Conservation (phyloP, 2,888 invertebrate genomes). For the Morinoia aosen region DNA sequence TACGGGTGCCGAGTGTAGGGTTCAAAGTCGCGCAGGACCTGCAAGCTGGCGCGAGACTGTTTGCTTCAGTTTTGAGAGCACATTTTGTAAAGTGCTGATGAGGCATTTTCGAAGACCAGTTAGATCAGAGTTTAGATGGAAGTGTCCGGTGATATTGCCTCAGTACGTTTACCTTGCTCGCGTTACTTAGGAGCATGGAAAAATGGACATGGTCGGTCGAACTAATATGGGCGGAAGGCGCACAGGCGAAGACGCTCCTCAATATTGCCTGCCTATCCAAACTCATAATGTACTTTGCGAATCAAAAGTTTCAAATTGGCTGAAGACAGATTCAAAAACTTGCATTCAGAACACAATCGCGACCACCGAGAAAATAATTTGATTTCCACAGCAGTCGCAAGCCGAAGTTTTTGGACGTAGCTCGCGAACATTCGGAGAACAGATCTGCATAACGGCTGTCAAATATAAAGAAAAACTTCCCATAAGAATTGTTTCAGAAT, state of each 20-base stretch:
- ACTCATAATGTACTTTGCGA: conserved; percentile 50
- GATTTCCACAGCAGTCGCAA: conserved; percentile 13
- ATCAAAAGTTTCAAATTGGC: conserved; percentile 48
- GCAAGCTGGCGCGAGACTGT: conserved; percentile 12
- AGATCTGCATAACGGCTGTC: neutral
- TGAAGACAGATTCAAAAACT: conserved; percentile 47
- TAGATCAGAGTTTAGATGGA: conserved; percentile 55
- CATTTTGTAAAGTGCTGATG: conserved; percentile 57
- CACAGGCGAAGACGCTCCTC: conserved; percentile 39
- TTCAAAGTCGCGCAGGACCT: neutral
- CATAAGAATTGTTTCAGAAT: neutral
- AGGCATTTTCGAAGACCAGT: conserved; percentile 55
- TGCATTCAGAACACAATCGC: conserved; percentile 53
- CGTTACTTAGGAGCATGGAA: conserved; percentile 47
- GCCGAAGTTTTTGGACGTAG: neutral
- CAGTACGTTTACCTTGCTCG: conserved; percentile 52
- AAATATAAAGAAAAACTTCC: neutral
- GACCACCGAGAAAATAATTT: conserved; percentile 30
- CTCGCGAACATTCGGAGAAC: neutral
- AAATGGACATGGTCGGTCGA: conserved; percentile 43
- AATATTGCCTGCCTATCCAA: conserved; percentile 49
- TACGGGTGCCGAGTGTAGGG: conserved; percentile 18
- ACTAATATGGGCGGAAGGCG: conserved; percentile 33
- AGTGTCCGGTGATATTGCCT: conserved; percentile 54
- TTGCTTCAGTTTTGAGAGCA: conserved; percentile 53